A percentile compares a stretch with the other conserved stretches of the same genome.
These are phyloP conservation scores for Galagoides demidoff DNA, from an alignment of 2,797 vertebrate species.

Conservation along the genomic window DNA sequence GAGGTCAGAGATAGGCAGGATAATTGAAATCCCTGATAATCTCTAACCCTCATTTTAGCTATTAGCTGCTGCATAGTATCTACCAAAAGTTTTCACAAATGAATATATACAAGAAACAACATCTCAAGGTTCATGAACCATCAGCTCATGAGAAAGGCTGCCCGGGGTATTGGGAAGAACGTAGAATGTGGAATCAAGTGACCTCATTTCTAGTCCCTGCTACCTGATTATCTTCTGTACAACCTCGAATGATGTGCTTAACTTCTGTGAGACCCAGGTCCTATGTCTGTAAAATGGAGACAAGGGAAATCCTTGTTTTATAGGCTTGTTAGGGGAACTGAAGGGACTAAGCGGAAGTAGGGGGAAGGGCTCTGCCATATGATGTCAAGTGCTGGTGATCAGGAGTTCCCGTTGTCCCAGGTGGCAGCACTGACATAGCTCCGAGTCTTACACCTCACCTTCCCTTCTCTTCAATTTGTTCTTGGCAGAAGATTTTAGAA, in stretches of 20 bases:
- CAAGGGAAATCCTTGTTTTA: background rate
- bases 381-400: background rate
- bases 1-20: constrained; percentile 69
- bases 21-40: constrained; percentile 77
- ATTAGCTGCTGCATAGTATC: constrained; percentile 25
- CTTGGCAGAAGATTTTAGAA: background rate
- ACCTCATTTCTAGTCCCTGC: background rate
- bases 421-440: background rate
- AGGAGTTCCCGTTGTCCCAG: background rate
- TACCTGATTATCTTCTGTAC: background rate
- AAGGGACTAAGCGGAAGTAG: background rate
- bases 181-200: background rate
- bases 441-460: background rate
- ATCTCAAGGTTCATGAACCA: background rate
- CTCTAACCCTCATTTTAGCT: constrained; percentile 64
- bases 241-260: background rate
- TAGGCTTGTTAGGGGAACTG: background rate
- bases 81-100: constrained; percentile 58
- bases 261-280: background rate
- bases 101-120: background rate
- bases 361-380: background rate
- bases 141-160: background rate
- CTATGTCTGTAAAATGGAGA: background rate
- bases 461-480: background rate
- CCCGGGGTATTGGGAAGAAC: background rate